Evolutionary conservation across 1,140 invertebrate genomes (phyloP).

Genomic region (Caenorhabditis inopinata): DNA sequence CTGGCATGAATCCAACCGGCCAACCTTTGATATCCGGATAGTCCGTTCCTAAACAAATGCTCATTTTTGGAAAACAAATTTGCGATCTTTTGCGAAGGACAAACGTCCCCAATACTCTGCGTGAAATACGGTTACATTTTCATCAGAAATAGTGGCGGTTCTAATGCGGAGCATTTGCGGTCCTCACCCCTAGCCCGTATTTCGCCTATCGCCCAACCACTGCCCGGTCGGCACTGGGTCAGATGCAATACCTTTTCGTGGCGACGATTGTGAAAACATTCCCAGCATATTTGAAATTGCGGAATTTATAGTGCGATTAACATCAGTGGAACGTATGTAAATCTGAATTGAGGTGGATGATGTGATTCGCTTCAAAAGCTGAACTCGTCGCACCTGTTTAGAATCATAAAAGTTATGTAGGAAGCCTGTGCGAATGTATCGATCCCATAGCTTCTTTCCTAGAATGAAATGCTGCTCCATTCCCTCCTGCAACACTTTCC

Average conservation of each 20-base stretch:
- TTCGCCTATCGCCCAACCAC: too few species aligned
- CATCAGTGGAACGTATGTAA: conserved; percentile 38
- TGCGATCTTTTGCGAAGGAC: too few species aligned
- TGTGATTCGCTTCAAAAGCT: neutral
- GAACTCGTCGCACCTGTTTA: neutral
- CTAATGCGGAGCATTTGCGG: too few species aligned
- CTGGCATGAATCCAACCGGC: conserved; percentile 38
- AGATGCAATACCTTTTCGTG: neutral
- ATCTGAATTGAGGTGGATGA: neutral
- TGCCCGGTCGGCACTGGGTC: too few species aligned
- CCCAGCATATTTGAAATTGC: conserved; percentile 42
- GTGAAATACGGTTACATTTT: too few species aligned
- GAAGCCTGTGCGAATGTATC: neutral
- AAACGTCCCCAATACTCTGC: too few species aligned
- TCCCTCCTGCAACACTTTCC: neutral
- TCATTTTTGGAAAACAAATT: conserved; percentile 32
- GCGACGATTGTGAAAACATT: neutral
- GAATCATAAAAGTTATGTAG: neutral
- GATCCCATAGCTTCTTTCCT: neutral
- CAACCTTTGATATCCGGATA: conserved; percentile 16
- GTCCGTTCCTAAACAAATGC: neutral
- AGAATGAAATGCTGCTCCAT: neutral
- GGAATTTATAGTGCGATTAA: conserved; percentile 34
- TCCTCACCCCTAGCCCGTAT: too few species aligned
- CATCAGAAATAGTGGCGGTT: too few species aligned